These are phyloP conservation scores for Porites cylindrica DNA, from an alignment of 92 coral and sea anemone species.

Conservation along the genomic window DNA sequence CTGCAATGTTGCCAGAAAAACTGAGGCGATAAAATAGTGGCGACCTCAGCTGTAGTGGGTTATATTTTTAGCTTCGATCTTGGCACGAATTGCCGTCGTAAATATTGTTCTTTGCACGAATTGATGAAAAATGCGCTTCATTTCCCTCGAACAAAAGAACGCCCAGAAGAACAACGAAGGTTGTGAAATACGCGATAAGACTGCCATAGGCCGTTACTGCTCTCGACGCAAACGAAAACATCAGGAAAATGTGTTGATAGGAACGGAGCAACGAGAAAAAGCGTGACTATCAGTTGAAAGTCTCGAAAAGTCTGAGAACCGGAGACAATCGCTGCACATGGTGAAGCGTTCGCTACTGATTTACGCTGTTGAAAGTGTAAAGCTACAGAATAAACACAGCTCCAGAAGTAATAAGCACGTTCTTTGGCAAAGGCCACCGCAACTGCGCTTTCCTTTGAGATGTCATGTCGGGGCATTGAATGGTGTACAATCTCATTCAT, in stretches of 20 bases:
- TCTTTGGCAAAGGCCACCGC: slow-evolving; percentile 85
- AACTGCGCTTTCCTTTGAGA: slow-evolving; percentile 85
- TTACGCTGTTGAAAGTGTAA: slow-evolving; percentile 55
- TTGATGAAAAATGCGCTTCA: slow-evolving; percentile 20
- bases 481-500: slow-evolving; percentile 79
- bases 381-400: slow-evolving; percentile 78
- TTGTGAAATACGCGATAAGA: background rate
- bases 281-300: background rate
- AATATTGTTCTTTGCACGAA: slow-evolving; percentile 1
- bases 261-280: background rate
- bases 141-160: slow-evolving; percentile 9
- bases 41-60: slow-evolving; percentile 20
- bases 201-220: background rate
- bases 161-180: background rate
- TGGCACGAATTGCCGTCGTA: slow-evolving; percentile 10
- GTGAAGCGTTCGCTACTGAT: slow-evolving; percentile 15
- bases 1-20: slow-evolving; percentile 31
- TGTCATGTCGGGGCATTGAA: slow-evolving; percentile 91
- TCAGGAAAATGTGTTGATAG: background rate
- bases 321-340: slow-evolving; percentile 31
- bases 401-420: slow-evolving; percentile 69
- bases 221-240: background rate
- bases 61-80: slow-evolving; percentile 23
- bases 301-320: slow-evolving; percentile 1
- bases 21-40: slow-evolving; percentile 33